Conservation (phyloP, 2,797 vertebrate genomes). For the Sternotherus odoratus region DNA sequence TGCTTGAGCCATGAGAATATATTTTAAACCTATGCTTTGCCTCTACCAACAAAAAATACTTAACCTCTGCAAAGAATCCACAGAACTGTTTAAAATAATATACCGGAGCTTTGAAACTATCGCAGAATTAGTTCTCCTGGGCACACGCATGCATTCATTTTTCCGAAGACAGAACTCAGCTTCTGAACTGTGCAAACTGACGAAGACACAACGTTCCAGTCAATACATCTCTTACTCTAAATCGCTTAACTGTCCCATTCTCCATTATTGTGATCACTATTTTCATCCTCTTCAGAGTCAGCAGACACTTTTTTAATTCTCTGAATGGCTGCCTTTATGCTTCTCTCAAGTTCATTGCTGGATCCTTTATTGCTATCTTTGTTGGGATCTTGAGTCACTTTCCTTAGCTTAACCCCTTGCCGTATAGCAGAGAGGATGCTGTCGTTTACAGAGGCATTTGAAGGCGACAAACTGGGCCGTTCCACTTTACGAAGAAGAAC, state of each 20-base stretch:
- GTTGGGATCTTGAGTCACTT: slow-evolving; percentile 76
- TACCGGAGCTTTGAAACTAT: neutral
- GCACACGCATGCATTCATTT: neutral
- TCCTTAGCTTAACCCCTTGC: slow-evolving; percentile 90
- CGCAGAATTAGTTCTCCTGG: neutral
- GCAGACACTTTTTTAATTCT: slow-evolving; percentile 94
- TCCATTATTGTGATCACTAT: slow-evolving; percentile 76
- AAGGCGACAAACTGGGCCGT: fast-evolving
- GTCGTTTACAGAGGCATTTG: slow-evolving; percentile 76
- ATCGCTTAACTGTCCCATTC: slow-evolving; percentile 90
- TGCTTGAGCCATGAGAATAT: neutral
- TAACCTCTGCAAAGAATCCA: neutral
- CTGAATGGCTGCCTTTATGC: slow-evolving; percentile 93
- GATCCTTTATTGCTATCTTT: slow-evolving; percentile 21
- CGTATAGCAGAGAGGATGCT: slow-evolving; percentile 90
- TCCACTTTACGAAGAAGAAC: slow-evolving; percentile 82
- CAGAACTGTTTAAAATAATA: neutral
- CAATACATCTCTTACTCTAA: neutral
- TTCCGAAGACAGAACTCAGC: neutral
- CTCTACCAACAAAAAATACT: neutral
- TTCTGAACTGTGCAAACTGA: neutral
- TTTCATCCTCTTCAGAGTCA: slow-evolving; percentile 90
- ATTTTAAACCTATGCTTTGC: neutral
- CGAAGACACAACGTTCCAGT: neutral
- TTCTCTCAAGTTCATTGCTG: slow-evolving; percentile 89